phyloP scores from a whole-genome alignment of 2,888 invertebrate species.

The Drosophila lutescens region DNA sequence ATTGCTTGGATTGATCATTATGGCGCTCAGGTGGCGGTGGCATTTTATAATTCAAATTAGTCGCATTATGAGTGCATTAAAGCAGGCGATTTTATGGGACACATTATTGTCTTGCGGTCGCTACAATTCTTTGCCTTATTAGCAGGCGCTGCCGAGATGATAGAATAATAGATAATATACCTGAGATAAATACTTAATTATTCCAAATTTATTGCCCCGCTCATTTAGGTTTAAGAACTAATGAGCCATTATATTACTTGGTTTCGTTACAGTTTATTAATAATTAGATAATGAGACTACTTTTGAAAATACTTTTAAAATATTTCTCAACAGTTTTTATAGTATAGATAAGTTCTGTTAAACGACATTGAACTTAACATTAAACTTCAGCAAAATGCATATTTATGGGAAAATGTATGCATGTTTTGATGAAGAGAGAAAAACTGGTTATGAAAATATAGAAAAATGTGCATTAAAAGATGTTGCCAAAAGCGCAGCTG shows the following conservation, averaged over 20 bases:
- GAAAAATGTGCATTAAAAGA: neutral
- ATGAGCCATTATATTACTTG: neutral
- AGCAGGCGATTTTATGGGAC: neutral
- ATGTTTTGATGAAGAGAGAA: neutral
- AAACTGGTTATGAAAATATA: constrained; percentile 3
- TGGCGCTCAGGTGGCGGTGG: constrained; percentile 24
- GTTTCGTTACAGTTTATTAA: neutral
- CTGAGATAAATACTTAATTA: neutral
- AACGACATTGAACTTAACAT: constrained; percentile 1
- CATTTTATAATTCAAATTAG: constrained; percentile 27
- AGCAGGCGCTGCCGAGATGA: neutral
- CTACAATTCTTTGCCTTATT: neutral
- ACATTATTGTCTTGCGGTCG: neutral
- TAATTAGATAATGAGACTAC: no score
- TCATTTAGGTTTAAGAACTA: neutral
- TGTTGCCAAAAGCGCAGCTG: neutral
- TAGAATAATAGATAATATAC: neutral
- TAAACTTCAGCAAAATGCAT: neutral
- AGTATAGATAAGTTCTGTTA: no score
- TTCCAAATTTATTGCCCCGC: neutral
- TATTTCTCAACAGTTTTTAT: no score
- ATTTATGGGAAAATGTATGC: neutral
- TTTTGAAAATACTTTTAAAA: neutral
- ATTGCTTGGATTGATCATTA: neutral
- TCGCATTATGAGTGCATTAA: constrained; percentile 21